Evolutionary conservation across 2,113 vertebrate genomes (phyloP).

Genomic region (Ahaetulla prasina): DNA sequence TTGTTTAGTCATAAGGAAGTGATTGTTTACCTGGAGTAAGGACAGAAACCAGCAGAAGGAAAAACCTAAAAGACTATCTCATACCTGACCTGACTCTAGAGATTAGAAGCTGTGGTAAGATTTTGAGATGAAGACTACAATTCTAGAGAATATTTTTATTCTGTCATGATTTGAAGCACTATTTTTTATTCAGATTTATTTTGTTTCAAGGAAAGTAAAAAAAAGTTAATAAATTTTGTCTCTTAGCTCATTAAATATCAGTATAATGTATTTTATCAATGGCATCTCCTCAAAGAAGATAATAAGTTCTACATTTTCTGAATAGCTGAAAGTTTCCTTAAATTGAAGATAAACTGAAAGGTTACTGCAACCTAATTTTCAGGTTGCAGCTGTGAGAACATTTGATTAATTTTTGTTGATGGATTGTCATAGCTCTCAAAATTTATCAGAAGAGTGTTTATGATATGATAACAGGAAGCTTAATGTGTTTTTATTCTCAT

Average conservation of each 20-base stretch:
- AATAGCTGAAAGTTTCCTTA: not conserved
- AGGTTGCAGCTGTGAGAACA: not conserved
- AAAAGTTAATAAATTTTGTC: not conserved
- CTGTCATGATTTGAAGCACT: not conserved
- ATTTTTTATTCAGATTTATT: not conserved
- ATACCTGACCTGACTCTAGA: not conserved
- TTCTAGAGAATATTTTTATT: not conserved
- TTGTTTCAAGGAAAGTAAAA: conserved; percentile 7
- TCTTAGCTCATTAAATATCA: not conserved
- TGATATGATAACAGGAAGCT: not conserved
- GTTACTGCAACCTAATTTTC: not conserved
- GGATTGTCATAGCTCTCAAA: not conserved
- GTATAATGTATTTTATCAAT: not conserved
- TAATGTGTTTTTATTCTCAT: not conserved
- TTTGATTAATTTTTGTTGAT: not conserved
- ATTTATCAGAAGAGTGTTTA: not conserved
- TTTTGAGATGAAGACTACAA: not conserved
- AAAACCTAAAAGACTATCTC: not conserved
- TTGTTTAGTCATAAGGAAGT: not conserved
- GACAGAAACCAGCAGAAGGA: not conserved
- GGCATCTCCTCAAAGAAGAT: not conserved
- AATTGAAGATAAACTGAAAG: not conserved
- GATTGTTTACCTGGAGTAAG: not conserved
- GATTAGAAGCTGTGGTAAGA: not conserved
- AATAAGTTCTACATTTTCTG: not conserved